Evolutionary conservation across 2,113 vertebrate genomes (phyloP).

Genomic region (Embiotoca jacksoni): DNA sequence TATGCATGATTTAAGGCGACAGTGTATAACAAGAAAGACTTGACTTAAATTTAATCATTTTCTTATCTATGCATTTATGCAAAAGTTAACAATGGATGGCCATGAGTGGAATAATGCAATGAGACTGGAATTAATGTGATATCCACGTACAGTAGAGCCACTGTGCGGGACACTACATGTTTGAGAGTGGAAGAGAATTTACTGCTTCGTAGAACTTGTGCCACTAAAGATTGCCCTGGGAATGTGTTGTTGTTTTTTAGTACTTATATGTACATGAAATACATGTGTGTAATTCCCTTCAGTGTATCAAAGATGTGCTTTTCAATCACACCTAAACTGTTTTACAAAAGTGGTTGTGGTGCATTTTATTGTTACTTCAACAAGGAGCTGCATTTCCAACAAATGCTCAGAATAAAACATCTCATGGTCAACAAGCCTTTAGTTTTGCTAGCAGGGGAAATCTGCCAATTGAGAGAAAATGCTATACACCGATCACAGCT

Average conservation of each 20-base stretch:
- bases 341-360: neutral
- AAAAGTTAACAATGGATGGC: slow-evolving; percentile 78
- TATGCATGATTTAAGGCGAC: slow-evolving; percentile 85
- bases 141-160: slow-evolving; percentile 17
- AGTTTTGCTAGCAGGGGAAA: slow-evolving; percentile 34
- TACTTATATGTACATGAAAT: neutral
- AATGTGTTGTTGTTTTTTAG: neutral
- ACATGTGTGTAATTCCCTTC: slow-evolving; percentile 10
- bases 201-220: slow-evolving; percentile 27
- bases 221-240: neutral
- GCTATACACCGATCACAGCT: slow-evolving; percentile 52
- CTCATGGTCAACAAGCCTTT: slow-evolving; percentile 54
- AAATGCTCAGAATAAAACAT: slow-evolving; percentile 48
- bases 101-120: slow-evolving; percentile 68
- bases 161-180: slow-evolving; percentile 15
- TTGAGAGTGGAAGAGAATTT: slow-evolving; percentile 26
- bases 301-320: slow-evolving; percentile 22
- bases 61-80: slow-evolving; percentile 84
- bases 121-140: slow-evolving; percentile 64
- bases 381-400: slow-evolving; percentile 25
- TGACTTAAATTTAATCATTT: slow-evolving; percentile 84
- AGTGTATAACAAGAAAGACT: slow-evolving; percentile 78
- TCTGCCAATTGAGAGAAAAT: slow-evolving; percentile 51
- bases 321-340: slow-evolving; percentile 8
- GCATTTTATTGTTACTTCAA: slow-evolving; percentile 36